Evolutionary conservation across 2,888 invertebrate species (phyloP).

Genomic region (Erannis defoliaria): DNA sequence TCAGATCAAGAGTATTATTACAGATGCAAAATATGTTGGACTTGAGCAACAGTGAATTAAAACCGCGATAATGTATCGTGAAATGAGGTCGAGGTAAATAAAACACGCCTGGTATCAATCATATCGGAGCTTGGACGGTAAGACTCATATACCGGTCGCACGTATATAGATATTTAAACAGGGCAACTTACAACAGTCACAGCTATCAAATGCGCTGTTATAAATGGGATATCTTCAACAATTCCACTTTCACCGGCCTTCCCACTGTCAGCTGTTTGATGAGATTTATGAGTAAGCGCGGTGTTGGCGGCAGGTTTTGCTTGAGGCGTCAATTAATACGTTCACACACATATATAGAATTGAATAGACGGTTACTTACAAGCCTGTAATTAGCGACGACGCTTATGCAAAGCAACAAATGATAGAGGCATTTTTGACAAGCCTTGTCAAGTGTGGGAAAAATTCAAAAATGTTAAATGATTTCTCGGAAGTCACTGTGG

Average conservation of each 20-base stretch:
- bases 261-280: conserved; percentile 48
- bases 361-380: conserved; percentile 43
- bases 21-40: conserved; percentile 38
- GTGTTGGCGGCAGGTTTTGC: conserved; percentile 42
- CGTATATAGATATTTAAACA: not conserved
- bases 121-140: conserved; percentile 17
- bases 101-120: conserved; percentile 39
- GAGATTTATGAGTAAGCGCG: conserved; percentile 52
- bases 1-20: conserved; percentile 31
- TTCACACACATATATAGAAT: conserved; percentile 38
- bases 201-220: conserved; percentile 1
- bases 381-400: conserved; percentile 43
- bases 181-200: not conserved
- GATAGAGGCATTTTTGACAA: conserved; percentile 32
- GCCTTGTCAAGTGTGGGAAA: conserved; percentile 35
- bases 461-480: too few species aligned
- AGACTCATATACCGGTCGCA: not conserved
- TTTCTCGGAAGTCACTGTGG: conserved; percentile 11
- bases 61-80: conserved; percentile 39
- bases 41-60: conserved; percentile 43
- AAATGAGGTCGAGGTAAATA: conserved; percentile 49
- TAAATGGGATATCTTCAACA: conserved; percentile 38
- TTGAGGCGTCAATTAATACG: conserved; percentile 49
- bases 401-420: conserved; percentile 38
- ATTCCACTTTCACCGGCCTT: conserved; percentile 54